Evolutionary conservation across 2,113 vertebrate genomes (phyloP).

Genomic region (Coptodon rendalli): DNA sequence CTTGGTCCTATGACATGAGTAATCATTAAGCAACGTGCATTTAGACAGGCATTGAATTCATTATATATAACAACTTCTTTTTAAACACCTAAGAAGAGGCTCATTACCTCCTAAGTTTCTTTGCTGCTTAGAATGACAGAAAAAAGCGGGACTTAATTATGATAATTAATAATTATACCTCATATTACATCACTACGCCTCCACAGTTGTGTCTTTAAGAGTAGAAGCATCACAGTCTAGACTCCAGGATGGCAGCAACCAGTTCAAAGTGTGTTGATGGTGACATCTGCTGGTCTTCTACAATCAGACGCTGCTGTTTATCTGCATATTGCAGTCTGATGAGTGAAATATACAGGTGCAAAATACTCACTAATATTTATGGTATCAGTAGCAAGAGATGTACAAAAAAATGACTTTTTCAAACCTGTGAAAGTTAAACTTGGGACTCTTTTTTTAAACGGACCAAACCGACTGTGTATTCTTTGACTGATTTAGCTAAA

Average conservation of each 20-base stretch:
- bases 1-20: background rate
- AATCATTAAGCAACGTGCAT: background rate
- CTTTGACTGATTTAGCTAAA: background rate
- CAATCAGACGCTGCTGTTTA: background rate
- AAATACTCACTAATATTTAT: background rate
- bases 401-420: background rate
- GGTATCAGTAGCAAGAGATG: background rate
- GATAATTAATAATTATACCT: background rate
- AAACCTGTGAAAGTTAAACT: rapidly evolving
- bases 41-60: background rate
- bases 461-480: background rate
- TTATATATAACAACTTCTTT: background rate
- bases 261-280: conserved; percentile 25
- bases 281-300: conserved; percentile 65
- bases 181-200: background rate
- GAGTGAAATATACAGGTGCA: background rate
- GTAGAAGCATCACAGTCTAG: background rate
- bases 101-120: background rate
- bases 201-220: background rate
- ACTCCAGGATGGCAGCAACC: too few relatives aligned
- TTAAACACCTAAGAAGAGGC: background rate
- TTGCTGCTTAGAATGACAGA: background rate
- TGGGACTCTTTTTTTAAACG: rapidly evolving
- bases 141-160: rapidly evolving
- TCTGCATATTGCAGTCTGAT: background rate